Evolutionary conservation across 2,888 invertebrate genomes (phyloP), one percentile per base, ranked within the genome.

Genomic region (Sclerodermus sp.): DNA sequence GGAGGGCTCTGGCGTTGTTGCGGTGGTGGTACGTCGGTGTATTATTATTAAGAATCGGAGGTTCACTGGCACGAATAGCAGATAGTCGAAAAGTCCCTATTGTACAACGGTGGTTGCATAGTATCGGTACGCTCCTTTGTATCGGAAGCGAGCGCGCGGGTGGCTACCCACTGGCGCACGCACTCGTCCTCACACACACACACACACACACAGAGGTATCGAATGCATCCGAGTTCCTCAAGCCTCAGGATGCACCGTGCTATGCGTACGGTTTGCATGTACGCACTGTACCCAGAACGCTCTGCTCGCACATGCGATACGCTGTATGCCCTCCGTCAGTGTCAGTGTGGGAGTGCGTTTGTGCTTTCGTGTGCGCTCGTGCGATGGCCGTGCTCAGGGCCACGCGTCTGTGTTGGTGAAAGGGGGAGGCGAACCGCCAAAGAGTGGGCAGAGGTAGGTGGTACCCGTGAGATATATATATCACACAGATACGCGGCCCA

Each of bases 381-480:
- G 39, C 38, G 44, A 36, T 17, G 23, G 4, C 8, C 23, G 4
- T 23, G 23, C n/a, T n/a, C n/a, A n/a, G n/a, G n/a, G n/a, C n/a
- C n/a, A n/a, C 23, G 23, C 8, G 23, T 23, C 4, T 23, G 23
- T 23, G 23, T 23, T 23, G 18, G 10, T 12, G 5, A 45, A 50
- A 57, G 55, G 53, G 51, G 57, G 45, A 61, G 56, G 47, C 54
- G 44, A 38, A 49, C 53, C 51, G 49, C 46, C 31, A 42, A 42
- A 51, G 58, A 58, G 55, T 58, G 60, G 64, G 51, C 51, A 52
- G 54, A 55, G 51, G 58, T 64, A 57, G 62, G 60, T 57, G 57
- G 62, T 47, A 58, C 60, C 54, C 49, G 23, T 23, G 23, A 23
- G 23, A 23, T 23, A 23, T 23, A 23, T 23, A 23, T 23, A 23